Evolutionary conservation across 92 coral and sea anemone species (phyloP), one percentile per base, ranked within the genome.

Genomic region (Palythoa caribaeorum): DNA sequence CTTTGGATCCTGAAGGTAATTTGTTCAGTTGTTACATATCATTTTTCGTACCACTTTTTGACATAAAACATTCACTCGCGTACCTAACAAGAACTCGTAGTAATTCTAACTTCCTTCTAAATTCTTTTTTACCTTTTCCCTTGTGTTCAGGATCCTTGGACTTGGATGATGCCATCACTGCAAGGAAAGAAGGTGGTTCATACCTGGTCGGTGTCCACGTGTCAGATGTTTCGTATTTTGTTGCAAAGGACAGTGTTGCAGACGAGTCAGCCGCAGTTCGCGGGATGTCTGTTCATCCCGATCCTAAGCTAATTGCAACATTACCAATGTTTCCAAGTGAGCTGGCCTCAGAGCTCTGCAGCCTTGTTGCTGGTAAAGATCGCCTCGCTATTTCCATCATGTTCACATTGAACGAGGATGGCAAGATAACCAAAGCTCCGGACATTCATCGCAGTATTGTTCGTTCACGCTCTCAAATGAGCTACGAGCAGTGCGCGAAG

Each of bases 101-200:
- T 59, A 59, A 6, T 5, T 4, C 6, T 14, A 59, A 59, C 19
- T 14, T 59, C 0, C 16, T 9, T 53, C 11, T 4, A 6, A 20
- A 2, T 12, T 12, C 62, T n/a, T 19, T 65, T 39, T 20, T 11
- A 21, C 16, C 20, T 20, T 50, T 15, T 80, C 5, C 19, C 38
- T 1, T 39, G 3, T 12, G 5, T 14, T 9, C 73, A 35, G 87
- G 87, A 9, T 92, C 91, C 12, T 76, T 89, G 37, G 99, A 96
- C 76, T 87, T 96, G n/a, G 99, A 96, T 79, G 98, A 96, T 63
- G 99, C 99, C 15, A 76, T 96, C 37, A 96, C 94, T 80, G 85
- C 92, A 15, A 83, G 83, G 74, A 83, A 77, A 72, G 91, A 85
- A 28, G 73, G 59, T 76, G 94, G 91, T 37, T 71, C 84, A 21